These are phyloP conservation scores for Pluvianellus socialis DNA, from an alignment of 2,113 vertebrate species.

Conservation along the genomic window DNA sequence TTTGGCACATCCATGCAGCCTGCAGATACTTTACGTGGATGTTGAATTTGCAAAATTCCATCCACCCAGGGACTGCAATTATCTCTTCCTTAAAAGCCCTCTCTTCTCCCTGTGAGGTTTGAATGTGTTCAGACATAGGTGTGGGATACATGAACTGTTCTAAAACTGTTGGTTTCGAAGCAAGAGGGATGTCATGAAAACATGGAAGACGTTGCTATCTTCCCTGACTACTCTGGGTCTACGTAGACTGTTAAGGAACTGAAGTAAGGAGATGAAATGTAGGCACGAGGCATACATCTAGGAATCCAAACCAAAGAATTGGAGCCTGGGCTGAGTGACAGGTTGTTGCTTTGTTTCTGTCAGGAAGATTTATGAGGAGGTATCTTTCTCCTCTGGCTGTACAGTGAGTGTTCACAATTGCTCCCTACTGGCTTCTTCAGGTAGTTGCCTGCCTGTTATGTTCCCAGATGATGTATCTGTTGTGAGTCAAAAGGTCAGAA, in stretches of 20 bases:
- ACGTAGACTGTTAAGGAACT: not conserved
- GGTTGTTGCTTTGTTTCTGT: not conserved
- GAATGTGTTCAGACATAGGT: not conserved
- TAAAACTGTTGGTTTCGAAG: not conserved
- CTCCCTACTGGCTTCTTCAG: not conserved
- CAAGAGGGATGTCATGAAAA: not conserved
- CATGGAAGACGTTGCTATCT: not conserved
- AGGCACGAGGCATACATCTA: not conserved
- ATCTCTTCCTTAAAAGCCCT: not conserved
- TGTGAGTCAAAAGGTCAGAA: not conserved
- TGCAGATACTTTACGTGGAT: not conserved
- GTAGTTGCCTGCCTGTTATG: not conserved
- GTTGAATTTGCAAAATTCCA: not conserved
- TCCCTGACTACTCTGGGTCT: not conserved
- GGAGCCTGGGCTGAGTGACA: not conserved
- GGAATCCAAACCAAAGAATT: not conserved
- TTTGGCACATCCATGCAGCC: slow-evolving; percentile 12
- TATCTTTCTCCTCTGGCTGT: not conserved
- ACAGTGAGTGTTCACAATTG: not conserved
- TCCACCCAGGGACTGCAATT: not conserved
- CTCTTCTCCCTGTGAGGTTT: not conserved
- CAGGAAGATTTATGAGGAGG: not conserved
- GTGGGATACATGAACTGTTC: not conserved
- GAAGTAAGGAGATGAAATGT: not conserved
- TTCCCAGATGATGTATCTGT: not conserved